Evolutionary conservation across 1,140 invertebrate genomes (phyloP), one percentile per base, ranked within the genome.

Genomic region (Drosophila watanabei): DNA sequence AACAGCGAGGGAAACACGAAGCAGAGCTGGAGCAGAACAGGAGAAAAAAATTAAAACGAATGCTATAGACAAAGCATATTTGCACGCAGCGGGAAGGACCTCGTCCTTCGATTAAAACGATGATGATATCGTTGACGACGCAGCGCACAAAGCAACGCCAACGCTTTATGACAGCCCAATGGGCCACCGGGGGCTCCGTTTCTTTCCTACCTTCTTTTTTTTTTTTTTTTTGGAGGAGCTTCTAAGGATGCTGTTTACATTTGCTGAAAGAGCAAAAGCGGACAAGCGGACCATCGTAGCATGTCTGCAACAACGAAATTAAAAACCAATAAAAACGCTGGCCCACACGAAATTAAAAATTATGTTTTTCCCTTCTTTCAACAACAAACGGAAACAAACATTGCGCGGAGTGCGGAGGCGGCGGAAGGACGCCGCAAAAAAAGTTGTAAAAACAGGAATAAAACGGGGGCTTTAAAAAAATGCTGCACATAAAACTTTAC

Each of bases 21-120:
- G 63, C 20, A 46, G 43, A 62, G 61, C 16, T 4, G 69, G 39
- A 48, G 52, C 45, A 60, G 73, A 72, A 56, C 35, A 57, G 54
- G 51, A 32, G 49, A 37, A 59, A 83, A 89, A 81, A 90, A 81
- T 54, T 56, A 70, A 75, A 78, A 79, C 68, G 69, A 82, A 75
- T 77, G 82, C 75, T 49, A 89, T 90, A 90, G 86, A 90, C 86
- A 89, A 89, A 89, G 86, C 86, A 90, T 89, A 90, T 89, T 89
- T 90, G 82, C 51, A 81, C 78, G 78, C 80, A 79, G 85, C 62
- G 80, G 72, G 52, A 58, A 70, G 82, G 71, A 65, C 59, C 45
- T 72, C 81, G 49, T 51, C 72, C 43, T 46, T 54, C 49, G 69
- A 69, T 69, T 66, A 46, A 37, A 54, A 46, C 61, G 72, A 68